These are phyloP conservation scores for Lagopus muta DNA, from an alignment of 2,113 vertebrate species.

Conservation along the genomic window DNA sequence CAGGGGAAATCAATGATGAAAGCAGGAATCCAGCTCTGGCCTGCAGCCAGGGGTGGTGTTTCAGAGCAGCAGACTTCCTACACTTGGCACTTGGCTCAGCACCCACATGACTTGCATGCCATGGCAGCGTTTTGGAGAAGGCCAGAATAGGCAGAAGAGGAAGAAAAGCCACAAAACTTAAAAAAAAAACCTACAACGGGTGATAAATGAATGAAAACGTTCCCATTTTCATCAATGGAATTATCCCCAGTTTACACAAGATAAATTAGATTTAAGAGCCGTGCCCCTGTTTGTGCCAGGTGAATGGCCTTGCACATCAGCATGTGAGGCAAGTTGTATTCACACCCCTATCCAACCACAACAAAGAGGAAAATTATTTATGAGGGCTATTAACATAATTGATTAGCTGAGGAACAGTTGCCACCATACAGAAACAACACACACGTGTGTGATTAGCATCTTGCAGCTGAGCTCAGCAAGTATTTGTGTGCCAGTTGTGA, in stretches of 20 bases:
- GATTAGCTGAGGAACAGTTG: slow-evolving; percentile 3
- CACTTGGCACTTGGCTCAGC: background rate
- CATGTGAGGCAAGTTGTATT: background rate
- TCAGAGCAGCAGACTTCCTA: background rate
- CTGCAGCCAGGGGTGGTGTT: background rate
- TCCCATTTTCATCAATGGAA: background rate
- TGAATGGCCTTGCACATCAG: background rate
- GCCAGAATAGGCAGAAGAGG: background rate
- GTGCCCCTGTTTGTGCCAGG: background rate
- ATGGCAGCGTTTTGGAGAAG: background rate
- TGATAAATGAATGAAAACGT: background rate
- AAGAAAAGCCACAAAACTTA: background rate
- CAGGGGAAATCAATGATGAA: background rate
- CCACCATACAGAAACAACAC: background rate
- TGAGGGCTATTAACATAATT: background rate
- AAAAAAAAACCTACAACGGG: background rate
- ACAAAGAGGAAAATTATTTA: background rate
- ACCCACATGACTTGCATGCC: accelerated
- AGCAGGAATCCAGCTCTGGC: background rate
- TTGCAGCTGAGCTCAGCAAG: background rate
- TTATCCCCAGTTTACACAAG: background rate
- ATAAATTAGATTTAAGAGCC: background rate
- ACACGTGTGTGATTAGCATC: background rate
- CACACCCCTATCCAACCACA: background rate
- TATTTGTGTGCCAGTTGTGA: background rate